These are phyloP conservation scores for Heliothis peltigera DNA, from an alignment of 2,888 invertebrate species.

Conservation along the genomic window DNA sequence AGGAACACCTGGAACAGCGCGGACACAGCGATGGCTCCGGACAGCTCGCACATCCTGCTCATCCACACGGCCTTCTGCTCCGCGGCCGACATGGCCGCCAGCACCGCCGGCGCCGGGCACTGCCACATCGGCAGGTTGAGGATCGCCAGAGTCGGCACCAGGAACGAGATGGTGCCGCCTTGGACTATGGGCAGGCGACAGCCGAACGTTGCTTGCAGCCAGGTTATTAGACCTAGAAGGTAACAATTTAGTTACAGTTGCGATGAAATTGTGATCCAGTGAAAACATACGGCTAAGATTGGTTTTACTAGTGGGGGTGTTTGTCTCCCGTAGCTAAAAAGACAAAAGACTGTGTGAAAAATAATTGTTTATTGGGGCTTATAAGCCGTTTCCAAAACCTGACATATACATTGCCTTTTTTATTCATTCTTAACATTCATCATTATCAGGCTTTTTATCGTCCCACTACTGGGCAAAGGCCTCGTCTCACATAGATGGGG, in stretches of 20 bases:
- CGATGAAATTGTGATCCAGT: too few species aligned
- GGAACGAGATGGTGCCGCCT: conserved; percentile 94
- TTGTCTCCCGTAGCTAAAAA: too few species aligned
- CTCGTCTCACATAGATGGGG: too few species aligned
- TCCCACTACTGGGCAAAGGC: too few species aligned
- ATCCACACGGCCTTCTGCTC: conserved; percentile 92
- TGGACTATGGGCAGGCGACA: conserved; percentile 94
- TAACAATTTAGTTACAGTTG: neutral
- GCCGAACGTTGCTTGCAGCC: conserved; percentile 93
- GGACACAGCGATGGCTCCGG: conserved; percentile 95
- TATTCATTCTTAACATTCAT: too few species aligned
- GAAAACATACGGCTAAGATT: too few species aligned
- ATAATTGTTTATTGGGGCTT: too few species aligned
- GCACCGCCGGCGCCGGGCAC: conserved; percentile 90
- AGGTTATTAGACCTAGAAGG: conserved; percentile 91
- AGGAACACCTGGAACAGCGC: conserved; percentile 93
- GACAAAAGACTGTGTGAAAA: too few species aligned
- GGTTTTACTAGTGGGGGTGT: too few species aligned
- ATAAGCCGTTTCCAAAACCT: too few species aligned
- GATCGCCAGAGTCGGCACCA: conserved; percentile 94
- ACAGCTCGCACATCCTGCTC: conserved; percentile 93
- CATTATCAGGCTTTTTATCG: too few species aligned
- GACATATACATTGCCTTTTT: too few species aligned
- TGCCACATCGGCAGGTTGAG: conserved; percentile 92
- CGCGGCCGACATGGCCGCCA: conserved; percentile 88